These are phyloP conservation scores for Platycheirus albimanus DNA, from an alignment of 2,888 invertebrate genomes.

Conservation along the genomic window DNA sequence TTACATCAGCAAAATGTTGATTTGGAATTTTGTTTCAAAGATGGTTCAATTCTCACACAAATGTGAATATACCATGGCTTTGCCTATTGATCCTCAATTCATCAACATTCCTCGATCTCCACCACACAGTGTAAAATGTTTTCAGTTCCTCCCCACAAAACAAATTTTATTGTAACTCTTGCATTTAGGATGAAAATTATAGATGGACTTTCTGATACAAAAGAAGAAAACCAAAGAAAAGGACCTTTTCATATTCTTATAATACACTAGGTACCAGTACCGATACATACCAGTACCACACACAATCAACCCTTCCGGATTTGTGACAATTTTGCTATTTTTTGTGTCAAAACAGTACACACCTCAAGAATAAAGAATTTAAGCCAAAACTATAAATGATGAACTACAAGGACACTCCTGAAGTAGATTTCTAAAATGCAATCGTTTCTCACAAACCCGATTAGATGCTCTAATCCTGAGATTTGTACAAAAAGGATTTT, in stretches of 20 bases:
- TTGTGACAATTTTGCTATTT: constrained; percentile 45
- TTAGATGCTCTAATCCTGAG: constrained; percentile 67
- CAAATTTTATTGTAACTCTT: constrained; percentile 37
- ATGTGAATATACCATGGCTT: too few relatives aligned
- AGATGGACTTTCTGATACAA: not conserved
- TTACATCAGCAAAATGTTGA: too few relatives aligned
- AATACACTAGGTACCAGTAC: too few relatives aligned
- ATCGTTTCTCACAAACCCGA: constrained; percentile 71
- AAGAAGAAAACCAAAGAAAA: constrained; percentile 20
- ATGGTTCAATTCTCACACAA: too few relatives aligned
- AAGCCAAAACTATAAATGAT: constrained; percentile 25
- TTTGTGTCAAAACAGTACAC: constrained; percentile 67
- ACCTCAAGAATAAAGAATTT: constrained; percentile 40
- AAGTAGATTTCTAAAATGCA: constrained; percentile 32
- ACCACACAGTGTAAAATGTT: constrained; percentile 43
- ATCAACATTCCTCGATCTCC: not conserved
- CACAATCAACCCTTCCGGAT: constrained; percentile 71
- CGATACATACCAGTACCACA: too few relatives aligned
- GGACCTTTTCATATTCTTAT: constrained; percentile 27
- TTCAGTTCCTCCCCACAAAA: constrained; percentile 58
- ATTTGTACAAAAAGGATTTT: constrained; percentile 56
- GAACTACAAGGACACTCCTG: constrained; percentile 3
- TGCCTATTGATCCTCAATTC: too few relatives aligned
- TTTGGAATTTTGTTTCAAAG: too few relatives aligned
- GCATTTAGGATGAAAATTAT: constrained; percentile 10